Evolutionary conservation across 1,140 invertebrate genomes (phyloP), one percentile per base, ranked within the genome.

Genomic region (Linepithema humile): DNA sequence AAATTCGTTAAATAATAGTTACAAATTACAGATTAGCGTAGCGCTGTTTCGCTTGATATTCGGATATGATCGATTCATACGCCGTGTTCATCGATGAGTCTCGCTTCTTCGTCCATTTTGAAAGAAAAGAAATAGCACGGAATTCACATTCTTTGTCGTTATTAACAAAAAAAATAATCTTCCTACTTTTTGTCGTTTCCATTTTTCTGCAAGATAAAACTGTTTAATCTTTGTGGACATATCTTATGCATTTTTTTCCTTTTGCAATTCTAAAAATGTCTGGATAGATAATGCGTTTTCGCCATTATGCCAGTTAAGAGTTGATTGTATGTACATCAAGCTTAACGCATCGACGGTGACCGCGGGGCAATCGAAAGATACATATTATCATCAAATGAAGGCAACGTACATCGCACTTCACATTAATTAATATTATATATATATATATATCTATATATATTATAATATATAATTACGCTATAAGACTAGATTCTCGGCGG

Each of bases 401-500:
- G 89, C 85, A 90, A 90, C 86, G 85, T 90, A 87, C 60, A 83
- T 90, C 85, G 84, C 84, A 78, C 38, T 45, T 85, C 60, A 84
- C 84, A 64, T 87, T 83, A 38, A 75, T 87, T 85, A 77, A 35
- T 90, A 85, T 86, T 83, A 89, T 88, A 88, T 88, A 85, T 87
- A 90, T 74, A 88, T 84, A 87, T 83, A 86, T 64, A 74, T 57
- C 29, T 73, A 64, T 64, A 53, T 75, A 60, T 62, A 53, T 83
- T 75, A 62, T 45, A 55, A 48, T 64, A 75, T 17, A 62, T 83
- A 62, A 48, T 82, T 85, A 89, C 48, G 78, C 87, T 90, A 86
- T 91, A 89, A 86, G 92, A 92, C 91, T 92, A 92, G 92, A 92
- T 90, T 91, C 82, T 91, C 87, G 84, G 86, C 85, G 88, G 89